Percentiles rank a stretch among this genome's conserved stretches.
Conservation (phyloP, 1,140 invertebrate species). For the Daktulosphaira vitifoliae region DNA sequence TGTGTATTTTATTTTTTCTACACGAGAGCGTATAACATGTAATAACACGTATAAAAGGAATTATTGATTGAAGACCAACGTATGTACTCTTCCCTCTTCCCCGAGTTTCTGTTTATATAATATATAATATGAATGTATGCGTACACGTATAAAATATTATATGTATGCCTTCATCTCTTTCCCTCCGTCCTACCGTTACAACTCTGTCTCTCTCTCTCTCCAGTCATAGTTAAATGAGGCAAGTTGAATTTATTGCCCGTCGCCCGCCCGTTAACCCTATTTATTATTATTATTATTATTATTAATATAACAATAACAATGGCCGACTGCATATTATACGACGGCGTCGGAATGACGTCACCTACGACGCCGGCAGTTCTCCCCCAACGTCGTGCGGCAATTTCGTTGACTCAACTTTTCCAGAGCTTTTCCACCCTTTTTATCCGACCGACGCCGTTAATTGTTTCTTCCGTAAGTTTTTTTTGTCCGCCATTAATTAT, state of each 20-base stretch:
- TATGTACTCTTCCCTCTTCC: constrained; percentile 16
- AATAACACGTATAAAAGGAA: constrained; percentile 29
- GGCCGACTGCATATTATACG: constrained; percentile 26
- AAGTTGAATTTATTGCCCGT: constrained; percentile 33
- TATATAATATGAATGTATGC: constrained; percentile 14
- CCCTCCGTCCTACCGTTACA: neutral
- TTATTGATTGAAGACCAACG: constrained; percentile 25
- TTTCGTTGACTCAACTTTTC: constrained; percentile 31
- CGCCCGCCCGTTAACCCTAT: constrained; percentile 27
- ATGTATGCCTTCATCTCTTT: neutral
- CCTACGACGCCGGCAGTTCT: constrained; percentile 2
- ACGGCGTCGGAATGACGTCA: constrained; percentile 14
- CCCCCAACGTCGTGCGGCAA: constrained; percentile 15
- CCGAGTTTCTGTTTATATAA: constrained; percentile 5
- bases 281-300: constrained; percentile 31
- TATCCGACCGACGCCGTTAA: constrained; percentile 12
- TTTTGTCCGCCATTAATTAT: neutral
- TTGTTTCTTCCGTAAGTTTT: neutral
- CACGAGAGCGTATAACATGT: constrained; percentile 21
- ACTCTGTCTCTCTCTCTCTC: constrained; percentile 4
- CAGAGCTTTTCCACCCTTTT: constrained; percentile 16
- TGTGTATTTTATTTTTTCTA: too few relatives aligned
- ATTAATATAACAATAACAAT: constrained; percentile 31
- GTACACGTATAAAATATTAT: constrained; percentile 5
- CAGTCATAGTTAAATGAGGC: constrained; percentile 32